A percentile compares a stretch with the other conserved stretches of the same genome.
Evolutionary conservation across 2,113 vertebrate species (phyloP).

Genomic region (Silurus meridionalis): DNA sequence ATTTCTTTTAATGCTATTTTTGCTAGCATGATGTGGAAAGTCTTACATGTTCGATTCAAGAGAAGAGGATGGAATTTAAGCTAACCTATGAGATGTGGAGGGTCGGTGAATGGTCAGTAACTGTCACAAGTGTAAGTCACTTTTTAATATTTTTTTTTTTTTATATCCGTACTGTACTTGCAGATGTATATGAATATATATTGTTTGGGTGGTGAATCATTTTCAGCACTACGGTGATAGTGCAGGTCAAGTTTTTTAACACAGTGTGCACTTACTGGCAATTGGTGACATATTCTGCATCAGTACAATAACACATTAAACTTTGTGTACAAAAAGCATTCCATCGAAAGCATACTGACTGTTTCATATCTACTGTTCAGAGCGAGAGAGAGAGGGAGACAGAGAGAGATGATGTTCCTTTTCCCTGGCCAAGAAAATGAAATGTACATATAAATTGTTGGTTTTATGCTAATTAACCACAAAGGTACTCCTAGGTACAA

Average conservation of each 20-base stretch:
- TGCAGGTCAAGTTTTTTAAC: background rate
- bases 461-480: background rate
- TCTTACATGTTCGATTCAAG: conserved; percentile 61
- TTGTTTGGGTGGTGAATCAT: background rate
- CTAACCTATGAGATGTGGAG: conserved; percentile 77
- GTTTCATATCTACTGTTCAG: background rate
- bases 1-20: conserved; percentile 32
- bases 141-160: conserved; percentile 30
- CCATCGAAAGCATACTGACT: background rate
- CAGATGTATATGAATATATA: background rate
- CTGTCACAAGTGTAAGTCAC: conserved; percentile 69
- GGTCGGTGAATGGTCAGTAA: conserved; percentile 69
- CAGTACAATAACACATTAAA: background rate
- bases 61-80: conserved; percentile 74
- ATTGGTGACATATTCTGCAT: background rate
- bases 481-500: conserved; percentile 53
- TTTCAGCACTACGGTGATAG: background rate
- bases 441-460: background rate
- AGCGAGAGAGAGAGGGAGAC: background rate
- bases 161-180: too few relatives aligned
- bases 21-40: conserved; percentile 64
- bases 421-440: background rate
- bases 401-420: too few relatives aligned
- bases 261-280: background rate
- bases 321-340: background rate